A percentile compares a stretch with the other conserved stretches of the same genome.
Conservation (phyloP, 2,888 invertebrate species). For the Hoplodrina blanda region DNA sequence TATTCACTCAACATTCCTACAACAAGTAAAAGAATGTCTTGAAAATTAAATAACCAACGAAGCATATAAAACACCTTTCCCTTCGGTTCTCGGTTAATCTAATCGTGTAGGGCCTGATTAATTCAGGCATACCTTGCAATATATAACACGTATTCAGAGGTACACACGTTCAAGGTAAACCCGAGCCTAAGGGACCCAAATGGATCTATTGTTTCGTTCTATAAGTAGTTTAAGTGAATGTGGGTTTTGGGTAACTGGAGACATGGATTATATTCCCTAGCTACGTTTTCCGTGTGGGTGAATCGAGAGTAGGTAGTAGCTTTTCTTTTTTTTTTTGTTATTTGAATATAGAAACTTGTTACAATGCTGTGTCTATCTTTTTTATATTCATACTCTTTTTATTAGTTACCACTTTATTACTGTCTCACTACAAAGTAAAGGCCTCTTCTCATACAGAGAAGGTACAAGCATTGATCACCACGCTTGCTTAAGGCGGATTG, state of each 20-base stretch:
- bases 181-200: constrained; percentile 47
- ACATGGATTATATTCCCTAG: constrained; percentile 39
- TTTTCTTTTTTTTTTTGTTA: constrained; percentile 10
- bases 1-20: constrained; percentile 18
- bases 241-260: constrained; percentile 35
- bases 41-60: constrained; percentile 59
- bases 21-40: constrained; percentile 42
- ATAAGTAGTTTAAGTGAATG: constrained; percentile 37
- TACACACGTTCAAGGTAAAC: constrained; percentile 39
- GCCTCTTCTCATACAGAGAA: too few species aligned
- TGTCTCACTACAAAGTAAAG: too few species aligned
- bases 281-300: constrained; percentile 5
- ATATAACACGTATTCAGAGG: constrained; percentile 29
- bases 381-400: not conserved
- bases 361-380: too few species aligned
- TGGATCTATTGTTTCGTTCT: constrained; percentile 52
- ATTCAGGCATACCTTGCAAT: constrained; percentile 55
- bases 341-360: constrained; percentile 6
- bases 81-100: constrained; percentile 49
- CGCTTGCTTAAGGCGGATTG: too few species aligned
- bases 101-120: constrained; percentile 61
- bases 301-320: too few species aligned
- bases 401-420: too few species aligned
- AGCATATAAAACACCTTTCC: constrained; percentile 42
- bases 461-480: too few species aligned